Evolutionary conservation across 2,113 vertebrate genomes (phyloP).

Genomic region (Ochotona curzoniae): DNA sequence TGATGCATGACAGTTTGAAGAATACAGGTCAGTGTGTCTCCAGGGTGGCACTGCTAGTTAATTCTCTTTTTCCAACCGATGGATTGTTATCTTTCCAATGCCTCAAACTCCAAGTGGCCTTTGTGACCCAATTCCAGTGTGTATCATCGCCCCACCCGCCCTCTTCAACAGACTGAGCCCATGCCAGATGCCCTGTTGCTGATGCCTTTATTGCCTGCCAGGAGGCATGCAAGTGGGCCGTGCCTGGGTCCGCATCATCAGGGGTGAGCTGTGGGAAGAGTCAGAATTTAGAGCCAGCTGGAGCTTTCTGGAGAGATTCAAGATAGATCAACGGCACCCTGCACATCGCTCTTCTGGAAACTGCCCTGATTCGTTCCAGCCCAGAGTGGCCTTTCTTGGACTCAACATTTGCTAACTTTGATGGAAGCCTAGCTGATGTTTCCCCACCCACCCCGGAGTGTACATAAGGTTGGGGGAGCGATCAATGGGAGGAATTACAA

Average conservation of each 20-base stretch:
- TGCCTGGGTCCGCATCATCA: not conserved
- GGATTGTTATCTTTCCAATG: constrained; percentile 42
- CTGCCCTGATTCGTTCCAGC: not conserved
- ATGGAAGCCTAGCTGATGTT: not conserved
- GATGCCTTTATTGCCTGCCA: not conserved
- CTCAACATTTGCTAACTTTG: not conserved
- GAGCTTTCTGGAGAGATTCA: constrained; percentile 7
- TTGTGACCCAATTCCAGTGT: not conserved
- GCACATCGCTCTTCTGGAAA: not conserved
- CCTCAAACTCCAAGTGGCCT: not conserved
- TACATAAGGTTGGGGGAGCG: not conserved
- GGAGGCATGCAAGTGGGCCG: not conserved
- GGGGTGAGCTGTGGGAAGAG: not conserved
- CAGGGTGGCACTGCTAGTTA: not conserved
- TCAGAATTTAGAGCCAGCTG: not conserved
- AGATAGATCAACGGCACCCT: not conserved
- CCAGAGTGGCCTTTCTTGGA: not conserved
- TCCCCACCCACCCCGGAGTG: not conserved
- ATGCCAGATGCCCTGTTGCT: not conserved
- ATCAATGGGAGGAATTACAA: not conserved
- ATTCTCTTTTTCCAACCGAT: not conserved
- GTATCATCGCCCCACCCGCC: not conserved
- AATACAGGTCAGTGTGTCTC: not conserved
- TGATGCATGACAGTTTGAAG: not conserved
- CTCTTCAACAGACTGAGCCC: not conserved